phyloP scores from a whole-genome alignment of 2,113 vertebrate genomes.

The Excalfactoria chinensis region DNA sequence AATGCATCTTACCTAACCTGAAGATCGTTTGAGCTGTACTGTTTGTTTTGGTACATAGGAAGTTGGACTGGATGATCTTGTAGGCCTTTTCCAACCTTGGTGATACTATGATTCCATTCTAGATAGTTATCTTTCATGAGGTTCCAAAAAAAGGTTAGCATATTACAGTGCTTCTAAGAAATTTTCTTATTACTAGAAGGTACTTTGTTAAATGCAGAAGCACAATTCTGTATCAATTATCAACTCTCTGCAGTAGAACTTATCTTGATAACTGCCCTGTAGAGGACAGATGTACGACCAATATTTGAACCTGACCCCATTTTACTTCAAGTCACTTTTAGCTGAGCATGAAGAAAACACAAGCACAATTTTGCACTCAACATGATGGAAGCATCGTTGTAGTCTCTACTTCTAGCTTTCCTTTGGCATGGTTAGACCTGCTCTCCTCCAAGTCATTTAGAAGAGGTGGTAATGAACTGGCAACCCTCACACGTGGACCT shows the following conservation, averaged over 20 bases:
- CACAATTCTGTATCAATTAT: background rate
- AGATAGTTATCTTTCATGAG: background rate
- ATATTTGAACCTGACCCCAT: background rate
- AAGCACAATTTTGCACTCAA: background rate
- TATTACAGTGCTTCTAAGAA: background rate
- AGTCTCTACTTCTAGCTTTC: background rate
- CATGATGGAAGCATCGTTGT: background rate
- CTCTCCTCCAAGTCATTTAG: background rate
- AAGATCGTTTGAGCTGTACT: constrained; percentile 1
- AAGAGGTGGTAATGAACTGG: background rate
- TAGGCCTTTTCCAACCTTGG: no score
- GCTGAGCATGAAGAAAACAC: background rate
- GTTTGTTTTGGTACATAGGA: background rate
- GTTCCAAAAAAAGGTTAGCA: background rate
- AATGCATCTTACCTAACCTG: background rate
- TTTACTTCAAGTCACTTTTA: background rate
- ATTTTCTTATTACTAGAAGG: background rate
- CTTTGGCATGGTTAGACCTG: background rate
- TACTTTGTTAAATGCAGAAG: background rate
- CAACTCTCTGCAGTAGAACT: background rate
- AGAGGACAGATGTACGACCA: background rate
- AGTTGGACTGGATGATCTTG: no score
- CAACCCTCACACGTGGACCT: background rate
- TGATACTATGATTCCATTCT: background rate
- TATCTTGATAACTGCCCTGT: background rate